Percentiles rank a stretch among this genome's conserved stretches.
These are phyloP conservation scores for Pseudachorutes palmiensis DNA, from an alignment of 1,140 invertebrate species.

Conservation along the genomic window DNA sequence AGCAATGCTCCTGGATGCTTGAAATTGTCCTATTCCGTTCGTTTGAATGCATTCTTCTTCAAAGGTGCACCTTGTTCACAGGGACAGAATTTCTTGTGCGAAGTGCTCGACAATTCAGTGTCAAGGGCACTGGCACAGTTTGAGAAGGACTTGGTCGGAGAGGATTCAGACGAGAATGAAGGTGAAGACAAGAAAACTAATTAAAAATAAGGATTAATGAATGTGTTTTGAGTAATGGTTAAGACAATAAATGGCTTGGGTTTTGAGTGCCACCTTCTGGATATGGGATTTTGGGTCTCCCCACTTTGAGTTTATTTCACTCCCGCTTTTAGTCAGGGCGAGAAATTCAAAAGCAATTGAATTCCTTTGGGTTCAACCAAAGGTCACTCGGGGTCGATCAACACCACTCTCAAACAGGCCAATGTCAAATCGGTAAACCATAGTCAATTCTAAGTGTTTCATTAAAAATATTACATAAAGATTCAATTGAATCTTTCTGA, in stretches of 20 bases:
- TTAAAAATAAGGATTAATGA: constrained; percentile 2
- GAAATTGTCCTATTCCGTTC: constrained; percentile 32
- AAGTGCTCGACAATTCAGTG: constrained; percentile 34
- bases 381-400: background rate
- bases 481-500: background rate
- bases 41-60: constrained; percentile 33
- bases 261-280: background rate
- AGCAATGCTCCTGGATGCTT: constrained; percentile 35
- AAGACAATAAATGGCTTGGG: background rate
- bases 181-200: background rate
- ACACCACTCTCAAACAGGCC: background rate
- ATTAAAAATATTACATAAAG: background rate
- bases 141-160: constrained; percentile 24
- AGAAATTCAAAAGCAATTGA: background rate
- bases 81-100: constrained; percentile 32
- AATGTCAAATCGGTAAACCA: background rate
- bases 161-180: background rate
- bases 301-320: background rate
- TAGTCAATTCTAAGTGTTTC: background rate
- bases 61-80: constrained; percentile 33
- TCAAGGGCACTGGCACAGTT: constrained; percentile 30
- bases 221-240: no score
- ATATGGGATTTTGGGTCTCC: background rate
- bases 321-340: background rate
- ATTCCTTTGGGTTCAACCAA: background rate